Conservation (phyloP, 2,888 invertebrate species). For the Zygothrica quintamaculata region DNA sequence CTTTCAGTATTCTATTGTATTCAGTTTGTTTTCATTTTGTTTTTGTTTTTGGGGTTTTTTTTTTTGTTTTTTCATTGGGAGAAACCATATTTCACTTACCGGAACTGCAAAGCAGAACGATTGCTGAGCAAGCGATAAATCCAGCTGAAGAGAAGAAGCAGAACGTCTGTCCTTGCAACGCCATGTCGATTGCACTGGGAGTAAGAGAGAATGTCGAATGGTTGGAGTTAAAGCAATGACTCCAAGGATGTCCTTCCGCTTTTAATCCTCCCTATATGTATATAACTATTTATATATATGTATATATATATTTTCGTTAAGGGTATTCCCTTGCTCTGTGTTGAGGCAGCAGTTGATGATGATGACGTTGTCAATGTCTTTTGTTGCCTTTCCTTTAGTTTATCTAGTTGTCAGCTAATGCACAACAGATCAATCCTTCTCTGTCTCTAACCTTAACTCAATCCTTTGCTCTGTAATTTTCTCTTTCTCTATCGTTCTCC, state of each 20-base stretch:
- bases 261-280: no score
- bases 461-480: not conserved
- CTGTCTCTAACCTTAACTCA: not conserved
- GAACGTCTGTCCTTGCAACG: constrained; percentile 67
- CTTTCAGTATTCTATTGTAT: constrained; percentile 1
- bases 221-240: no score
- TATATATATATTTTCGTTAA: constrained; percentile 27
- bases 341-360: constrained; percentile 26
- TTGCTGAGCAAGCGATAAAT: constrained; percentile 84
- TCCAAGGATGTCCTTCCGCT: no score
- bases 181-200: constrained; percentile 49
- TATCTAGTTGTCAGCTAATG: constrained; percentile 40
- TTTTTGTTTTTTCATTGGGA: constrained; percentile 43
- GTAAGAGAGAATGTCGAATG: not conserved
- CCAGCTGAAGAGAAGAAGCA: constrained; percentile 80
- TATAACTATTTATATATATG: no score
- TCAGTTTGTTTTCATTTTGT: constrained; percentile 8
- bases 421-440: constrained; percentile 34
- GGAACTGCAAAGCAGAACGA: constrained; percentile 84
- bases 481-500: not conserved
- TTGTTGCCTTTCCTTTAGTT: constrained; percentile 15
- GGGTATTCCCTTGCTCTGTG: constrained; percentile 14
- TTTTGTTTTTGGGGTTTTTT: constrained; percentile 20
- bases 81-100: constrained; percentile 82
- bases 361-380: constrained; percentile 53